Base-by-base conservation (phyloP, 2,888 invertebrate genomes). In the Barypeithes pellucidus region DNA sequence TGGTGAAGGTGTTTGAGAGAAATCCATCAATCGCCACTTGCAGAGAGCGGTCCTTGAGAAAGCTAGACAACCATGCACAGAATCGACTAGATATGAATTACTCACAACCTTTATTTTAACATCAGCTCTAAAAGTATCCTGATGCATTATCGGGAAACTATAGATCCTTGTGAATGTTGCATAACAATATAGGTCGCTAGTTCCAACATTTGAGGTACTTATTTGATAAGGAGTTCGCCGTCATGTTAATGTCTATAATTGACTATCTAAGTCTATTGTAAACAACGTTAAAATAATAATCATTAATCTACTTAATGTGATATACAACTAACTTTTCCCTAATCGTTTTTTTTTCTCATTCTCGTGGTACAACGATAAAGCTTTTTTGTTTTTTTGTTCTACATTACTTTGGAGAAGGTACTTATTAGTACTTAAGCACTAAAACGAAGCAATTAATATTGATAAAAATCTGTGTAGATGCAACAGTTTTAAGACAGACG, bases 231-330 rank as follows among this genome's bases (percentile, higher is more conserved):
- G 22, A 11, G 12, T 24, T 12, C 24, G 24, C n/a, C 20, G 47
- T 47, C 47, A 47, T 4, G 20, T 11, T 47, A 1, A 41, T 45
- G 8, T 45, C 43, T 45, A 20, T 24, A 22, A 50, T 24, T 50
- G 50, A 24, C 50, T 50, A 22, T 22, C 5, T 50, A 50, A 50
- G 22, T n/a, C 12, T 4, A 50, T 22, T 24, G 22, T n/a, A 50
- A n/a, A 50, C 22, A 24, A n/a, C n/a, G 24, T 24, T 50, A 50
- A 22, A 50, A 50, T 50, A 24, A 50, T n/a, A 4, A 50, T 50
- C 24, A 50, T 24, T 50, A 50, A 47, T 47, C 47, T 20, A 47
- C 47, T 47, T 20, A 11, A 20, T 20, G 20, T 47, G 20, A 47
- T 47, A 20, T 47, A 47, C 20, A 20, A 47, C 47, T 16, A 47